Evolutionary conservation across 2,888 invertebrate genomes (phyloP), one percentile per base, ranked within the genome.

Genomic region (Iselma pallidipennis): DNA sequence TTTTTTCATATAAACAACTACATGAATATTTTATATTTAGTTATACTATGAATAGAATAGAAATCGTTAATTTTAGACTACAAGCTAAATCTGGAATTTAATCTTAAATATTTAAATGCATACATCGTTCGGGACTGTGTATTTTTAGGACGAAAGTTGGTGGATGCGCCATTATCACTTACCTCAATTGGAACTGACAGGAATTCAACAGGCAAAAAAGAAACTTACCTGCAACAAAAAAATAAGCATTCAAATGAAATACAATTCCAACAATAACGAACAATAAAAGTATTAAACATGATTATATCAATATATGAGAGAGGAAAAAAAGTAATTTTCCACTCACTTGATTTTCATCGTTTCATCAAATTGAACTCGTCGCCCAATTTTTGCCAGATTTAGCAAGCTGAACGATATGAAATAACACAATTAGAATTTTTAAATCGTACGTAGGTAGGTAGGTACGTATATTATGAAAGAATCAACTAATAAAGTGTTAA

Each of bases 341-440:
- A 67, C 67, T 67, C 63, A 67, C 67, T 66, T 66, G 66, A 50
- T 51, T 61, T 25, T 57, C 63, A 67, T 59, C 49, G 65, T 61
- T 26, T 64, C 63, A 58, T 67, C 67, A 29, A 67, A 67, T 31
- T 63, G 67, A 57, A 67, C 65, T 14, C 61, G 60, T 9, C 67
- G 65, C 31, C 67, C 67, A 57, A 67, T 56, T 63, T 63, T 63
- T 61, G 65, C 61, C 65, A 67, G 51, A 57, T 49, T 58, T 26
- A 67, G 65, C 60, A 67, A 61, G 55, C 66, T 66, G 31, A 31
- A 61, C 53, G 54, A 65, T 50, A 61, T n/a, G n/a, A n/a, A n/a
- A n/a, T n/a, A n/a, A n/a, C n/a, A n/a, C n/a, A n/a, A n/a, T n/a
- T n/a, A n/a, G n/a, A n/a, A n/a, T n/a, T n/a, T n/a, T n/a, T n/a